Conservation (phyloP, 2,888 invertebrate species). For the Tiliacea citrago region DNA sequence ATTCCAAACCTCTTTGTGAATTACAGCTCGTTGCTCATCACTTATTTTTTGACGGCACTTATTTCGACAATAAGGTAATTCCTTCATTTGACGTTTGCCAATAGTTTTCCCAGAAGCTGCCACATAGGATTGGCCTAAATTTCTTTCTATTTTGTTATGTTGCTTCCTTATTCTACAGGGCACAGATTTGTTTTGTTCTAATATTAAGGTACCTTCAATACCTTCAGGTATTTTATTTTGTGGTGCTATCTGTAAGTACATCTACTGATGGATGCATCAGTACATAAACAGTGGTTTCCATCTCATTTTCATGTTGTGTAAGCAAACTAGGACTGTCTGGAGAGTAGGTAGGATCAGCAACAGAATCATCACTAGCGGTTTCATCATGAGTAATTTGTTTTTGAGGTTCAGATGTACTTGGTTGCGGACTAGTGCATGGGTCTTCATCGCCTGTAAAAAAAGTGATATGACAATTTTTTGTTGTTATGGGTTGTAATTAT, state of each 20-base stretch:
- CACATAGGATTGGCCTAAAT: neutral
- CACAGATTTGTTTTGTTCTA: constrained; percentile 4
- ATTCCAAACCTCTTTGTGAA: constrained; percentile 6
- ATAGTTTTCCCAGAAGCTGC: neutral
- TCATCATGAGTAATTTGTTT: no score
- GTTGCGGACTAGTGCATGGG: no score
- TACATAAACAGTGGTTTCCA: neutral
- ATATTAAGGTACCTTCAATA: constrained; percentile 4
- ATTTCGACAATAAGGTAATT: constrained; percentile 1
- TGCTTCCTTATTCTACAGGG: neutral
- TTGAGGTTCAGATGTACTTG: no score
- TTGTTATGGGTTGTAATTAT: no score
- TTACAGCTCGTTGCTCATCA: constrained; percentile 7
- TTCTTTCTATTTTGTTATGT: constrained; percentile 3
- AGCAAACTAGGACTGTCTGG: neutral
- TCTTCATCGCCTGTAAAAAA: no score
- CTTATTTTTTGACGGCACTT: constrained; percentile 10
- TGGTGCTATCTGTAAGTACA: neutral
- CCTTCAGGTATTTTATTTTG: neutral
- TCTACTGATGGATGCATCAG: neutral
- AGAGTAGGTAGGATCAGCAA: neutral
- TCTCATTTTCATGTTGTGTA: neutral
- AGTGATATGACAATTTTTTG: no score
- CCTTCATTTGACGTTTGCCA: neutral
- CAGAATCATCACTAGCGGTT: no score